Evolutionary conservation across 2,113 vertebrate species (phyloP).

Genomic region (Egretta garzetta): DNA sequence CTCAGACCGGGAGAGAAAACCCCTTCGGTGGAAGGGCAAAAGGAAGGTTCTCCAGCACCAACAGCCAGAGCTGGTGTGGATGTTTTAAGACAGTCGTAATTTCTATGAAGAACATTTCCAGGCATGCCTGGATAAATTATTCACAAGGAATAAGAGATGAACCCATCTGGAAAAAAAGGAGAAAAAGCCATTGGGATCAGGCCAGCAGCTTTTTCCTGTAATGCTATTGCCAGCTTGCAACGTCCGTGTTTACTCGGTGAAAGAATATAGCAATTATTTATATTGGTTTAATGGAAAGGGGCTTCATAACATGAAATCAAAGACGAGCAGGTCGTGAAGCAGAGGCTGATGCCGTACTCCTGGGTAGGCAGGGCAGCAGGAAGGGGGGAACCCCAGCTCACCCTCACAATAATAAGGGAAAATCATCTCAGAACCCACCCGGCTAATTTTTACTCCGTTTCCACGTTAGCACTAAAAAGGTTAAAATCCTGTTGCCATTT

Average conservation of each 20-base stretch:
- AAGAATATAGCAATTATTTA: conserved; percentile 21
- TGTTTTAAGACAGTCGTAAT: not conserved
- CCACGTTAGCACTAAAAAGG: not conserved
- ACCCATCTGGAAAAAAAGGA: not conserved
- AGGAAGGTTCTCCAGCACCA: not conserved
- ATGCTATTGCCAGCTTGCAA: not conserved
- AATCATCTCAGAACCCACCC: not conserved
- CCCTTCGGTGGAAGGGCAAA: not conserved
- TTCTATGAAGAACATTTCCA: conserved; percentile 4
- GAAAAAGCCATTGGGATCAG: not conserved
- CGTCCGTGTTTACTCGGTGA: not conserved
- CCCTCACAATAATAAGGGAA: not conserved
- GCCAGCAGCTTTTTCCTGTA: not conserved
- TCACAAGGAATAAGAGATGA: conserved; percentile 38
- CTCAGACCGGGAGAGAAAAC: not conserved
- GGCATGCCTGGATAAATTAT: conserved; percentile 36
- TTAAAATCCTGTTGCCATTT: conserved; percentile 3
- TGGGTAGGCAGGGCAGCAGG: not conserved
- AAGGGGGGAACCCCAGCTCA: not conserved
- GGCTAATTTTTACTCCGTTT: not conserved
- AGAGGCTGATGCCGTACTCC: not conserved
- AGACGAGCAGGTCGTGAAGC: not conserved
- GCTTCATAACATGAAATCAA: not conserved
- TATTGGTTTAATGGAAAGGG: conserved; percentile 7
- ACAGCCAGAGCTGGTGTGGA: not conserved